Base-by-base conservation (phyloP, 2,797 vertebrate genomes). In the Steatocranus sp. region DNA sequence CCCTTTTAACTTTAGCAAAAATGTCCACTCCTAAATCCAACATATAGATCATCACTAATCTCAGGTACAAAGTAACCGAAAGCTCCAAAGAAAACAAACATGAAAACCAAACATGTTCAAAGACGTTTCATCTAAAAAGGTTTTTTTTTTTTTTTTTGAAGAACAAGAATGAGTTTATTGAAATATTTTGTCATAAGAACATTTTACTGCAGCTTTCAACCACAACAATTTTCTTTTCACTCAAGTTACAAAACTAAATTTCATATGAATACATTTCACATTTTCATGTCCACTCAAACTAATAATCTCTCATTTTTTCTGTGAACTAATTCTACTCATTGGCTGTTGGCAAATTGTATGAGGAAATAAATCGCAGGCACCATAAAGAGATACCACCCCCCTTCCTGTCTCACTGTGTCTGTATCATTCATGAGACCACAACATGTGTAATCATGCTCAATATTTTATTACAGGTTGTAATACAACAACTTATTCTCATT, bases 401-500 rank as follows among this genome's bases (percentile, higher is more conserved):
- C 18, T 34, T 34, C 27, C 38, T 76, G 53, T 76, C 68, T 83
- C 75, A 23, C 79, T 75, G 48, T 74, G 83, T 83, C 83, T 84
- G 81, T 83, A 92, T 93, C 91, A 93, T 93, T 94, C 92, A 91
- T 92, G 87, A 90, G 83, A 90, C 87, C 81, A 87, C 92, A 95
- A 94, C 93, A 93, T 93, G 93, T 88, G 92, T 92, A 94, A 94
- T 96, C 94, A 94, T 93, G 93, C 92, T 96, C 89, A 90, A 94
- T 96, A 96, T 96, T 96, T 96, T 93, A 94, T 92, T 95, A 94
- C 92, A 93, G 79, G 92, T 93, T 94, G 94, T 95, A 93, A 90
- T 96, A 96, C 94, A 96, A 95, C 92, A 91, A 94, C 90, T 90
- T 91, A 90, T 94, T 96, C 93, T 95, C 86, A 95, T 95, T 96